phyloP scores from a whole-genome alignment of 2,113 vertebrate species.

The Eidolon helvum region DNA sequence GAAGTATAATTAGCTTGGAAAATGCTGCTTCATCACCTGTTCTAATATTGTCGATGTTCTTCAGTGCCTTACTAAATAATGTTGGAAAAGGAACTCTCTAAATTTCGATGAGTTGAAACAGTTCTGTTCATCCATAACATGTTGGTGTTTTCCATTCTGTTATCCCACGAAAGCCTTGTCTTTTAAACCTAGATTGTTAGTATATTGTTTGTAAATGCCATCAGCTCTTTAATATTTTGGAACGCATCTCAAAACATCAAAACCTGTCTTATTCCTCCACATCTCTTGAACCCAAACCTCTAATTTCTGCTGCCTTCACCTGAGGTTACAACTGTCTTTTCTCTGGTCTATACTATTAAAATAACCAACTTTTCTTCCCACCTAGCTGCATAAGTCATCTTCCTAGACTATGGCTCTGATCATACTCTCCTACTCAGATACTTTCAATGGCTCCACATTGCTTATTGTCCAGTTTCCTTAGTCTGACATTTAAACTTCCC shows the following conservation, averaged over 20 bases:
- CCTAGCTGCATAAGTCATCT: neutral
- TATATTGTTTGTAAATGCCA: neutral
- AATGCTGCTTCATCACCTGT: conserved; percentile 71
- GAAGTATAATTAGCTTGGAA: conserved; percentile 67
- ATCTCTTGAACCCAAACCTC: neutral
- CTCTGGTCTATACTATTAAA: neutral
- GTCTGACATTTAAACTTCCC: neutral
- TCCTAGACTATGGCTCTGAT: neutral
- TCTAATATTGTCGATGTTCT: conserved; percentile 60
- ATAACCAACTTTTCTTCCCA: neutral
- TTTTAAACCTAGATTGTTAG: neutral
- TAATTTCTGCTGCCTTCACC: neutral
- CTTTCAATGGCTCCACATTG: neutral
- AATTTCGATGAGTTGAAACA: conserved; percentile 41
- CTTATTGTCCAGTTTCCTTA: neutral
- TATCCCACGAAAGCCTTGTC: neutral
- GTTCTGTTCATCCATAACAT: conserved; percentile 1
- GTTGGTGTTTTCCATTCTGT: conserved; percentile 1
- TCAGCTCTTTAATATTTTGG: neutral
- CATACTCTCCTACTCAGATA: neutral
- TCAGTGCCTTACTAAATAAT: conserved; percentile 53
- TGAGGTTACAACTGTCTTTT: neutral
- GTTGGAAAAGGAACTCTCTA: conserved; percentile 17
- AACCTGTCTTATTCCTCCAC: neutral
- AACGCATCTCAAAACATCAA: neutral